Base-by-base conservation (phyloP, 2,113 vertebrate genomes). In the Noctilio leporinus region DNA sequence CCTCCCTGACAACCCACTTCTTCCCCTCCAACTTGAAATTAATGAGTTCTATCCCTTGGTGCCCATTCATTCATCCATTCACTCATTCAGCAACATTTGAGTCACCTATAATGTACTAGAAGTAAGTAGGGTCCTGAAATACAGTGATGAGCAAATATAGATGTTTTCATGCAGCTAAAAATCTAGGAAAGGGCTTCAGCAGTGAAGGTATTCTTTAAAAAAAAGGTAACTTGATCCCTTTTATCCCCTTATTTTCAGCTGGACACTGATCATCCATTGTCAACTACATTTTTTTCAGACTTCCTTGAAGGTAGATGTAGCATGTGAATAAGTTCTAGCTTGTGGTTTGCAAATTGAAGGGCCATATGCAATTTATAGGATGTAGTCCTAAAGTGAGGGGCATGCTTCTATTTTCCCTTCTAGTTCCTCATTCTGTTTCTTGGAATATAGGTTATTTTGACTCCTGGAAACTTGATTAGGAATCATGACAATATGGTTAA, bases 401-500 rank as follows among this genome's bases (percentile, higher is more conserved):
- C 24, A 8, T 30, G 28, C 0, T 14, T 76, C 28, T 35, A 12
- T 26, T 14, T 12, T 49, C 12, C 53, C 22, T 7, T 40, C 19
- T 38, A 2, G 33, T 28, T 45, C 10, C 22, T 67, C 4, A 14
- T n/a, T 5, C 3, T 72, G 45, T 17, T 38, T 53, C 30, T 72
- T 16, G 28, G 62, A 75, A 22, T 4, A 0, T 1, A 47, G 3
- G 1, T 4, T 35, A 53, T n/a, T 78, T 59, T 35, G 49, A 53
- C 16, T 40, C 8, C 40, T 1, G 5, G 43, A n/a, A 14, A 17
- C 22, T n/a, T 12, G 1, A 15, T n/a, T 45, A 26, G 40, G 40
- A 1, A 28, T 24, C 64, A 0, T 1, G 14, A 38, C 26, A 43
- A 10, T 19, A 12, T 3, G 8, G 10, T 10, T 3, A 9, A 47